Evolutionary conservation across 1,140 invertebrate genomes (phyloP), one percentile per base, ranked within the genome.

Genomic region (Littorina saxatilis): DNA sequence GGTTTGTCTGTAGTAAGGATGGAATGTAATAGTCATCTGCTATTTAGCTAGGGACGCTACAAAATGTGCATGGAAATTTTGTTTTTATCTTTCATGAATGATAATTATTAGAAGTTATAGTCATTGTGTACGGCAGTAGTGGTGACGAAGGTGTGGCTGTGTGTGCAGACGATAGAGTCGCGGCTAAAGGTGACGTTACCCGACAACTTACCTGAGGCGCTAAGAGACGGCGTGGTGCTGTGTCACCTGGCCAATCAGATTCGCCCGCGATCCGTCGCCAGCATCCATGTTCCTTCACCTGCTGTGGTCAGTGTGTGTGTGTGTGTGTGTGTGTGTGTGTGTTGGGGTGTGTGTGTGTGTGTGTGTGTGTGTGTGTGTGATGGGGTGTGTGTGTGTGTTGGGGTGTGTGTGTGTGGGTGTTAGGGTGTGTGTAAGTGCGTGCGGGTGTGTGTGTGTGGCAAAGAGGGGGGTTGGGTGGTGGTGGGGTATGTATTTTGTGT

Each of bases 201-300:
- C 0, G 95, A 96, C 87, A 96, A 98, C 91, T 93, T 98, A 81
- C 95, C 96, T n/a, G 94, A 96, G 63, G 96, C 96, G 58, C 92
- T 99, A 73, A 95, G 95, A 47, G 97, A 98, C 92, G 98, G 97
- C 47, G 97, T 99, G 39, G 96, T 98, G 76, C 93, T 99, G 15
- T 98, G 98, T 91, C 97, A 99, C 93, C 93, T 99, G 81, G 97
- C 97, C 47, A 98, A 98, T 91, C 96, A 97, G 91, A 96, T 99
- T 82, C 94, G 95, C 85, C 97, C 97, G 20, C 94, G 96, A 86
- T 95, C 97, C 68, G 97, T 99, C 52, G 96, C 96, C 73, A 98
- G 96, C 89, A 98, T 99, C 82, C 97, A 98, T 93, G 97, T 99
- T 88, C 97, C 97, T 84, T 98, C 97, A 82, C 96, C 97, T 78